Base-by-base conservation (phyloP, 2,113 vertebrate species). In the Pseudonaja textilis region DNA sequence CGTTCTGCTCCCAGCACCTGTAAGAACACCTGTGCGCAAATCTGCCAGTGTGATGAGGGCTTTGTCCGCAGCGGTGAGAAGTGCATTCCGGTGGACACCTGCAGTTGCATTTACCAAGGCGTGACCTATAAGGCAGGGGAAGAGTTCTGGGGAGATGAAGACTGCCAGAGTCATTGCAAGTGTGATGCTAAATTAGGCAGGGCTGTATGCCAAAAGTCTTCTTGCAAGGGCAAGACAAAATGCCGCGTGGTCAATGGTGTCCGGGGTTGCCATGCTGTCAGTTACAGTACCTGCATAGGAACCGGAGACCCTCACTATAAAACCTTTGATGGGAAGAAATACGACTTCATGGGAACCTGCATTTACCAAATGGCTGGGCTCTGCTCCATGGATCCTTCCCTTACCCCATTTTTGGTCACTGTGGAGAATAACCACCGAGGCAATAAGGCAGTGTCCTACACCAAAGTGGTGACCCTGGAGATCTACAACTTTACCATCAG, bases 31-130 rank as follows among this genome's bases (percentile, higher is more conserved):
- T 95, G 94, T 88, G 29, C 6, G 1, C 39, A 57, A 16, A 89
- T 64, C 34, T 95, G 94, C 52, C 93, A 91, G 69, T 95, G 94
- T 39, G 29, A 92, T 14, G 12, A n/a, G 12, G 93, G 97, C 3
- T 97, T 96, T 7, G 7, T 94, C 39, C 96, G 93, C 69, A 97
- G 97, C 64, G 97, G 95, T 85, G 85, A 91, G 1, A 87, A 7
- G 0, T 98, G 98, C 91, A 96, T 98, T 7, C 95, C 95, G 4
- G 91, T 91, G 22, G 96, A 96, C 50, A 89, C 87, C 22, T 98
- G 98, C 94, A 97, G 97, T 26, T 98, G 98, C 90, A 95, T 91
- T 5, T 92, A 97, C 87, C 74, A 97, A 29, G 97, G 97, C 9
- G 95, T 95, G 93, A 97, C 97, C 59, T 92, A 94, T 90, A 69